Evolutionary conservation across 2,888 invertebrate genomes (phyloP).

Genomic region (Thymelicus sylvestris): DNA sequence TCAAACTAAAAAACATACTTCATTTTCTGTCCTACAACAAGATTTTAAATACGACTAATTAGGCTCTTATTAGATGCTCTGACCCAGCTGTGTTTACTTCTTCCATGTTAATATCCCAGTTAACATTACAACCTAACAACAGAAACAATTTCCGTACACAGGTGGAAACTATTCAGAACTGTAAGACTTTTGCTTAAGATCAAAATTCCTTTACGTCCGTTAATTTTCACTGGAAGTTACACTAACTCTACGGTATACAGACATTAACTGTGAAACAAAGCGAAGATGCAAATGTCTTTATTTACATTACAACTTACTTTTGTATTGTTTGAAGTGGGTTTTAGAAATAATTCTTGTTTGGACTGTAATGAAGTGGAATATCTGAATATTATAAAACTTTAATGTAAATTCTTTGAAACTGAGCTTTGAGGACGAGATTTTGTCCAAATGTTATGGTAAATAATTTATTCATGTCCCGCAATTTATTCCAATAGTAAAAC

Average conservation of each 20-base stretch:
- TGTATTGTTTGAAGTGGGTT: constrained; percentile 27
- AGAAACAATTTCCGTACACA: not conserved
- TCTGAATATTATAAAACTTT: not conserved
- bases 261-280: constrained; percentile 29
- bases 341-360: constrained; percentile 25
- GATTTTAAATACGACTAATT: no score
- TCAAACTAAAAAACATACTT: no score
- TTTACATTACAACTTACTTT: constrained; percentile 34
- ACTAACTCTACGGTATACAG: constrained; percentile 14
- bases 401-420: not conserved
- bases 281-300: constrained; percentile 33
- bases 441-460: not conserved
- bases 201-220: constrained; percentile 7
- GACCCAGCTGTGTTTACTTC: not conserved
- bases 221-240: constrained; percentile 23
- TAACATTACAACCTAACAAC: not conserved
- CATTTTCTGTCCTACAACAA: no score
- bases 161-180: not conserved
- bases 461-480: no score
- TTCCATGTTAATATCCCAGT: not conserved
- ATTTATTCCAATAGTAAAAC: no score
- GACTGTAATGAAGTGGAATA: constrained; percentile 1
- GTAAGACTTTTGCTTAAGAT: not conserved
- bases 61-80: no score
- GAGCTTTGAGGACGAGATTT: not conserved